Evolutionary conservation across 2,797 vertebrate species (phyloP).

Genomic region (Melanotaenia pygmaea): DNA sequence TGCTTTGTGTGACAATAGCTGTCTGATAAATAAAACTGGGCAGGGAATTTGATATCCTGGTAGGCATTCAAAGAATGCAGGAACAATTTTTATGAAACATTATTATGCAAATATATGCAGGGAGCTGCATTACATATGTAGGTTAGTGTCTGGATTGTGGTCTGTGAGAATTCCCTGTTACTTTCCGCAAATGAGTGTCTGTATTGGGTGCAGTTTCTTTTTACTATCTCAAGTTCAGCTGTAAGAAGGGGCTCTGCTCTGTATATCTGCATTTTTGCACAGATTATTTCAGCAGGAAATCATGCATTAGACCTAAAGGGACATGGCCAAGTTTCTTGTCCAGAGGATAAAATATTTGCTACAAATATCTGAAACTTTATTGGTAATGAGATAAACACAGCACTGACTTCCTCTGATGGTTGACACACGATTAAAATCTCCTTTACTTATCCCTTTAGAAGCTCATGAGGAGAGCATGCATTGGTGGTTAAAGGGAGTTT

Average conservation of each 20-base stretch:
- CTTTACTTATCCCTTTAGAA: background rate
- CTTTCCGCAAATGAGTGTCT: slow-evolving; percentile 1
- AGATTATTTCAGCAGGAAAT: slow-evolving; percentile 32
- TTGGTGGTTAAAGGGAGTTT: slow-evolving; percentile 2
- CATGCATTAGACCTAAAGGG: slow-evolving; percentile 27
- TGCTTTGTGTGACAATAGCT: slow-evolving; percentile 39
- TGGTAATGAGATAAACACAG: slow-evolving; percentile 28
- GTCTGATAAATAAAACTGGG: slow-evolving; percentile 25
- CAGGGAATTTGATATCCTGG: slow-evolving; percentile 37
- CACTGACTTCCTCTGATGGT: slow-evolving; percentile 26
- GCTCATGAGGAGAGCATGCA: slow-evolving; percentile 4
- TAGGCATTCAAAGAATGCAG: slow-evolving; percentile 16
- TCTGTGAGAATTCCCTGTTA: slow-evolving; percentile 16
- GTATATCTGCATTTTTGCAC: slow-evolving; percentile 19
- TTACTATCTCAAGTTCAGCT: slow-evolving; percentile 37
- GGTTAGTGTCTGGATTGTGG: slow-evolving; percentile 16
- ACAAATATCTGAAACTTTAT: slow-evolving; percentile 23
- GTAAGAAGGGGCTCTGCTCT: slow-evolving; percentile 14
- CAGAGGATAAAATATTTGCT: slow-evolving; percentile 5
- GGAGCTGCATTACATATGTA: slow-evolving; percentile 7
- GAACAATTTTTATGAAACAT: slow-evolving; percentile 18
- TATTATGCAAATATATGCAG: slow-evolving; percentile 25
- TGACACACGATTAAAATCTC: slow-evolving; percentile 16
- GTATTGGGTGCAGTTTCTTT: slow-evolving; percentile 14
- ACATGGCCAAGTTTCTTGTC: slow-evolving; percentile 7